A percentile compares a stretch with the other conserved stretches of the same genome.
Conservation (phyloP, 1,140 invertebrate genomes). For the Papilio helenus region DNA sequence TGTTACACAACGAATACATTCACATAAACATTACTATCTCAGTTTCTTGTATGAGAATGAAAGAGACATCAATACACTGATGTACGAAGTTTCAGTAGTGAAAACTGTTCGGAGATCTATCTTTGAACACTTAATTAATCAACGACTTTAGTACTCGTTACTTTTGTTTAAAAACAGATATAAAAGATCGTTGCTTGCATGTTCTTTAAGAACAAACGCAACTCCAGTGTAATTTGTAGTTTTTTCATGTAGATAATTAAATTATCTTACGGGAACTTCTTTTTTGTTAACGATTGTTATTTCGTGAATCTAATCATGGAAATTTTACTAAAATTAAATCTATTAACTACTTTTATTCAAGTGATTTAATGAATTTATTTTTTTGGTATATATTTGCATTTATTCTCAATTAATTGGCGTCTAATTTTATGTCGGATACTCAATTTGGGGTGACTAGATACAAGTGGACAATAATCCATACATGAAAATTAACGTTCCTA, state of each 20-base stretch:
- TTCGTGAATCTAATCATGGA: not conserved
- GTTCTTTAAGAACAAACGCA: not conserved
- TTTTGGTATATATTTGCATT: no score
- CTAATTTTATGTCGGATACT: no score
- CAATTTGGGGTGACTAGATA: no score
- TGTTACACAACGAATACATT: not conserved
- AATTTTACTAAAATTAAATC: not conserved
- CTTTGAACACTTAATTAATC: constrained; percentile 25
- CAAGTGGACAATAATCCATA: no score
- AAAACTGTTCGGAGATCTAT: not conserved
- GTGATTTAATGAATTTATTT: no score
- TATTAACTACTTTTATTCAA: no score
- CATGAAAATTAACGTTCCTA: no score
- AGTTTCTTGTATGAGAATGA: not conserved
- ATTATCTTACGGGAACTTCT: not conserved
- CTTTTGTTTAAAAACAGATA: not conserved
- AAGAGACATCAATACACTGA: not conserved
- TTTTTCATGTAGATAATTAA: not conserved
- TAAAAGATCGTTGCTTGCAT: not conserved
- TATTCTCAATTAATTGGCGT: no score
- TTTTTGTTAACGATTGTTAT: not conserved
- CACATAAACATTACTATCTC: not conserved
- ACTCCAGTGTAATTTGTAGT: not conserved
- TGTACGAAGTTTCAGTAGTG: not conserved
- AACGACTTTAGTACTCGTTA: not conserved